phyloP scores from a whole-genome alignment of 2,797 vertebrate genomes.

The Microcaecilia unicolor region DNA sequence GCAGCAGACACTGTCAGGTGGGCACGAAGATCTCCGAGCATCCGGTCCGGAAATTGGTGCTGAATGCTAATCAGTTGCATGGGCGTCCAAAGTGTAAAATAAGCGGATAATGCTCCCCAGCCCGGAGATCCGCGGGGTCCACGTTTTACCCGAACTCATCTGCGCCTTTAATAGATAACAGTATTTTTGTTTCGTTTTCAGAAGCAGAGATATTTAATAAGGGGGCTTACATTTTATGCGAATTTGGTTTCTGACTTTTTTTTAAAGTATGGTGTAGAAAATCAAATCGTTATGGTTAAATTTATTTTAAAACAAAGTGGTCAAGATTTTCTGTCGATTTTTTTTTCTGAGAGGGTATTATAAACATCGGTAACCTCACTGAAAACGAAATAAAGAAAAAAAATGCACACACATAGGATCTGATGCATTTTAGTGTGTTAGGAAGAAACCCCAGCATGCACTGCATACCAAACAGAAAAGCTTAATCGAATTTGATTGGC shows the following conservation, averaged over 20 bases:
- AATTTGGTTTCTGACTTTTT: no score
- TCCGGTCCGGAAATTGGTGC: conserved; percentile 5
- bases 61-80: conserved; percentile 22
- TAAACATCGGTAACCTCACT: no score
- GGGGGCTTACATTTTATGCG: no score
- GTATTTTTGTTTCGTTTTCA: conserved; percentile 18
- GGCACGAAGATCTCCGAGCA: conserved; percentile 4
- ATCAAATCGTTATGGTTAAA: background rate
- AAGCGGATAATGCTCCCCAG: background rate
- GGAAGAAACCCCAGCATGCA: background rate
- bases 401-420: background rate
- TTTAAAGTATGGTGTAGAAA: background rate
- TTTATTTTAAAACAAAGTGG: no score
- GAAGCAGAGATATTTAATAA: conserved; percentile 8
- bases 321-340: no score
- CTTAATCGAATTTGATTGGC: conserved; percentile 12
- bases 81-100: conserved; percentile 6
- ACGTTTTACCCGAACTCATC: conserved; percentile 2
- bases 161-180: conserved; percentile 15
- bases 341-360: no score
- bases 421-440: conserved; percentile 1
- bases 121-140: background rate
- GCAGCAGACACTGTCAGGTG: conserved; percentile 38
- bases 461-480: conserved; percentile 8
- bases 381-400: no score